Evolutionary conservation across 2,888 invertebrate genomes (phyloP).

Genomic region (Tetanocera ferruginea): DNA sequence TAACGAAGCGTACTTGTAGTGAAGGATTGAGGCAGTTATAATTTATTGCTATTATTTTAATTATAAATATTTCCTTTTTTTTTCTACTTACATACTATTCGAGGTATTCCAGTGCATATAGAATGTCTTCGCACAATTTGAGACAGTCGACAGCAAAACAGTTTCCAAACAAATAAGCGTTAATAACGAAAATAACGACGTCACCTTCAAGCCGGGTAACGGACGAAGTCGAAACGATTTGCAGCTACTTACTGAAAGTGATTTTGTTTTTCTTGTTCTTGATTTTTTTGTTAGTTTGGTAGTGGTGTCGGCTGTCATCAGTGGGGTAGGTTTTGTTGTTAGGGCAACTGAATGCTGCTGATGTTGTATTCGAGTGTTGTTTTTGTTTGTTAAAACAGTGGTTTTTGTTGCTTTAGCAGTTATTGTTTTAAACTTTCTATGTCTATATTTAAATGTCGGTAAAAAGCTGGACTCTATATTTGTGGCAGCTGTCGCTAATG

Average conservation of each 20-base stretch:
- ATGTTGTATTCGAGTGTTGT: background rate
- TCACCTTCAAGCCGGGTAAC: constrained; percentile 65
- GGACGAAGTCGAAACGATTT: constrained; percentile 53
- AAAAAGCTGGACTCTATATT: constrained; percentile 2
- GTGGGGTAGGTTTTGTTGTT: constrained; percentile 5
- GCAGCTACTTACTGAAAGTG: background rate
- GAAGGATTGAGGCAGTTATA: no score
- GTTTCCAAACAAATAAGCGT: constrained; percentile 74
- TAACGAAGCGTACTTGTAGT: no score
- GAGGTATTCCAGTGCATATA: constrained; percentile 93
- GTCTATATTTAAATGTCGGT: constrained; percentile 20
- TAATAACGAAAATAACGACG: constrained; percentile 73
- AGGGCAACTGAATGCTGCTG: background rate
- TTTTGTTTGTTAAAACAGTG: background rate
- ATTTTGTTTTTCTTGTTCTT: constrained; percentile 2
- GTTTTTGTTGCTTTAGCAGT: background rate
- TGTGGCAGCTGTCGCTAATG: background rate
- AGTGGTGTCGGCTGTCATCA: background rate
- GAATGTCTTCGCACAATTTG: constrained; percentile 85
- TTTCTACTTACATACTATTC: constrained; percentile 77
- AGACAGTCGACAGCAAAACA: constrained; percentile 73
- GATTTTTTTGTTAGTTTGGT: constrained; percentile 6
- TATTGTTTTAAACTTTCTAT: background rate
- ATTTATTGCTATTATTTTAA: background rate
- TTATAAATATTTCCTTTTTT: background rate